A percentile compares a stretch with the other conserved stretches of the same genome.
Evolutionary conservation across 2,113 vertebrate genomes (phyloP).

Genomic region (Grus americana): DNA sequence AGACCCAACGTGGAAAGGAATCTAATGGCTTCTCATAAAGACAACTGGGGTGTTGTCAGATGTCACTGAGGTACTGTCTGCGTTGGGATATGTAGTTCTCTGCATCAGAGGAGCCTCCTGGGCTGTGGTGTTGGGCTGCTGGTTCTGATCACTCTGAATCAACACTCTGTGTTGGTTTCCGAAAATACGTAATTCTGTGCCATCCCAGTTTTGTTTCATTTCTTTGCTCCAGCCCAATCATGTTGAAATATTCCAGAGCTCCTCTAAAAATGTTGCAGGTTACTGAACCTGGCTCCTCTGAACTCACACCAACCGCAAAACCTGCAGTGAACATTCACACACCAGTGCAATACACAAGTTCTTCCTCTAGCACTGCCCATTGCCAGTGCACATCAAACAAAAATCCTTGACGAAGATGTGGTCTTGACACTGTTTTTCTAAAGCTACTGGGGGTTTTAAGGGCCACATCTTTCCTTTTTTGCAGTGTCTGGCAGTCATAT

Average conservation of each 20-base stretch:
- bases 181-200: background rate
- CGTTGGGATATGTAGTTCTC: background rate
- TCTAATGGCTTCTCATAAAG: background rate
- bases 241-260: background rate
- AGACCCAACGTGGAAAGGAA: background rate
- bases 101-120: background rate
- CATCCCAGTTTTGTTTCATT: background rate
- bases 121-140: background rate
- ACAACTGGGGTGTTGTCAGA: background rate
- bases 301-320: background rate
- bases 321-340: background rate
- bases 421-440: background rate
- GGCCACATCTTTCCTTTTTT: background rate
- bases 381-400: background rate
- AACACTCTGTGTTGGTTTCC: background rate
- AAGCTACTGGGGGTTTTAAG: background rate
- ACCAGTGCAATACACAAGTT: background rate
- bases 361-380: background rate
- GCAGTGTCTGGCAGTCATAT: background rate
- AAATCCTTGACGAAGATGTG: background rate
- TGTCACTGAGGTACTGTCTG: background rate
- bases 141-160: background rate
- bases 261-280: background rate
- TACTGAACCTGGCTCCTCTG: background rate
- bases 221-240: background rate